Percentiles rank a stretch among this genome's conserved stretches.
phyloP scores from a whole-genome alignment of 1,140 invertebrate genomes.

The Conopomorpha cramerella region DNA sequence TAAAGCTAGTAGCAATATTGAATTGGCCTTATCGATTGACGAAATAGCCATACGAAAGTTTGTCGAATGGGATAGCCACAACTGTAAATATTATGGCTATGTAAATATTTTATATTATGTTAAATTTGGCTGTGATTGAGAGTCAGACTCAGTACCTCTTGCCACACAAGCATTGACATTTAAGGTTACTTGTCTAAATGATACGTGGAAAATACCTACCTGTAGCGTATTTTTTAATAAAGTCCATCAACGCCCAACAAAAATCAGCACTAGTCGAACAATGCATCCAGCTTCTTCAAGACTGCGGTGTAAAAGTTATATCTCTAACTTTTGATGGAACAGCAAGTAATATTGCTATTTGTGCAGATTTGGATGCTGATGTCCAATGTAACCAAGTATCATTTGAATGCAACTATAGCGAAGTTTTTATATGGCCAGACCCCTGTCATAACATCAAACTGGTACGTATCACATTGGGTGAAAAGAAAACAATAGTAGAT shows the following conservation, averaged over 20 bases:
- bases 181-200: conserved; percentile 20
- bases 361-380: conserved; percentile 3
- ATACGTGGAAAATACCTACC: conserved; percentile 26
- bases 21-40: conserved; percentile 15
- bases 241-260: conserved; percentile 9
- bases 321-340: conserved; percentile 7
- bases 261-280: conserved; percentile 14
- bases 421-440: conserved; percentile 15
- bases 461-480: conserved; percentile 20
- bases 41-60: conserved; percentile 22
- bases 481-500: conserved; percentile 16
- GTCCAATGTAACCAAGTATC: background rate
- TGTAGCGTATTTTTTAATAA: conserved; percentile 32
- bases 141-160: conserved; percentile 7
- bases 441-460: conserved; percentile 26
- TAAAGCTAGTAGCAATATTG: conserved; percentile 4
- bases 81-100: too few relatives aligned
- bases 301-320: conserved; percentile 4
- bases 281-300: conserved; percentile 3
- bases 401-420: background rate
- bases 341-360: conserved; percentile 5
- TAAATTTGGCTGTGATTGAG: conserved; percentile 10
- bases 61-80: conserved; percentile 13
- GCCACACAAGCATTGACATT: conserved; percentile 25
- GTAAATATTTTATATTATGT: conserved; percentile 10